Base-by-base conservation (phyloP, 2,888 invertebrate species). In the Dicranocentrus wangi region DNA sequence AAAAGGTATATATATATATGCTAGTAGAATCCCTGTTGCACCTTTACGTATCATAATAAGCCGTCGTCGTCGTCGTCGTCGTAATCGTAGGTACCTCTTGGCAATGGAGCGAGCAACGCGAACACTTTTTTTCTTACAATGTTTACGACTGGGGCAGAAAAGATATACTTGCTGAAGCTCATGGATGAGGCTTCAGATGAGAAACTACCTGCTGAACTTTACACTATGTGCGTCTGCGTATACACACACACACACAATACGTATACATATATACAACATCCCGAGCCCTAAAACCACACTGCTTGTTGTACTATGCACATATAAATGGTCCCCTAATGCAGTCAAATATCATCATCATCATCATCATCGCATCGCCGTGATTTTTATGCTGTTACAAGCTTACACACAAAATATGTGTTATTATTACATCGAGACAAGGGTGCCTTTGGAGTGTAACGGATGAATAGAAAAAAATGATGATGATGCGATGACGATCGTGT, bases 21-120 rank as follows among this genome's bases (percentile, higher is more conserved):
- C 39, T 76, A 28, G 42, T n/a, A n/a, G n/a, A n/a, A n/a, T n/a
- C n/a, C n/a, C n/a, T n/a, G n/a, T 76, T 55, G 43, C 61, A 77
- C 53, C 77, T 77, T 21, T 70, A 70, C 71, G 66, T 47, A 27
- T 25, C 27, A 43, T 66, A 66, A 79, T 58, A 65, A 79, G 70
- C 51, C 63, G 63, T 79, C 63, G 71, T 66, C 43, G 66, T 51
- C 51, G 68, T 75, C 27, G 19, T 76, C 66, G 66, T 58, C 47
- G 28, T 65, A 65, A 47, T 68, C 51, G 47, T 53, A 78, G 77
- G 77, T 78, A 78, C 77, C 77, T 75, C 58, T 55, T 60, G 55
- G 77, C 70, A 70, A 78, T 63, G 63, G 77, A 78, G 43, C 77
- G 70, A 63, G 63, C 39, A 47, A 47, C 2, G 5, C 13, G 63